phyloP scores from a whole-genome alignment of 2,888 invertebrate species.

The Andrena marginata region DNA sequence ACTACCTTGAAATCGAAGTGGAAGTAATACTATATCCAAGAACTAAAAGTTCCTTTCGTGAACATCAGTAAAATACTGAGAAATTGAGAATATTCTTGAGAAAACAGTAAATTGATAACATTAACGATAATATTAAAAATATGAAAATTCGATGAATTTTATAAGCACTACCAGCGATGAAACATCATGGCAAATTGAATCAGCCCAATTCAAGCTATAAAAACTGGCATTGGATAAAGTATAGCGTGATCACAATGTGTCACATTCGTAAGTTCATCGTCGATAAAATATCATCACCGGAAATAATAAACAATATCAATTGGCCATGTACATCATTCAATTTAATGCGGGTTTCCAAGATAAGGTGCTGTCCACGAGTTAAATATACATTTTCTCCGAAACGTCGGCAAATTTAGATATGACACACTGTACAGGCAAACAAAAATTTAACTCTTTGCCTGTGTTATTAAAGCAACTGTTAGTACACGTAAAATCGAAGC shows the following conservation, averaged over 20 bases:
- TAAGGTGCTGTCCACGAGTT: constrained; percentile 13
- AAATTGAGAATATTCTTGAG: too few relatives aligned
- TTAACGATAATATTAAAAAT: background rate
- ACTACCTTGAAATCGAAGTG: too few relatives aligned
- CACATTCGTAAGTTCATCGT: constrained; percentile 15
- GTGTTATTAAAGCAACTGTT: background rate
- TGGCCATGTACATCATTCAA: constrained; percentile 40
- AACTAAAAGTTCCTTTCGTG: too few relatives aligned
- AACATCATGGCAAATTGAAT: background rate
- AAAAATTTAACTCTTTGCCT: background rate
- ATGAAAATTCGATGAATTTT: background rate
- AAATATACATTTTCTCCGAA: background rate
- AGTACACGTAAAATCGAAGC: background rate
- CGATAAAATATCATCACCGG: constrained; percentile 21
- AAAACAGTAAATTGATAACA: too few relatives aligned
- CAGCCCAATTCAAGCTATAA: background rate
- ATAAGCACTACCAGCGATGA: too few relatives aligned
- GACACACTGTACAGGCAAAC: background rate
- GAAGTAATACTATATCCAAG: too few relatives aligned
- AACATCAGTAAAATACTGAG: too few relatives aligned
- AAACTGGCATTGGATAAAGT: constrained; percentile 1
- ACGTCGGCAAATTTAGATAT: constrained; percentile 17
- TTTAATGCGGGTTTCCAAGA: constrained; percentile 24
- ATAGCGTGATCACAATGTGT: background rate
- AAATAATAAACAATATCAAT: constrained; percentile 44